Percentiles rank a stretch among this genome's conserved stretches.
Evolutionary conservation across 2,888 invertebrate species (phyloP).

Genomic region (Drosophila robusta): DNA sequence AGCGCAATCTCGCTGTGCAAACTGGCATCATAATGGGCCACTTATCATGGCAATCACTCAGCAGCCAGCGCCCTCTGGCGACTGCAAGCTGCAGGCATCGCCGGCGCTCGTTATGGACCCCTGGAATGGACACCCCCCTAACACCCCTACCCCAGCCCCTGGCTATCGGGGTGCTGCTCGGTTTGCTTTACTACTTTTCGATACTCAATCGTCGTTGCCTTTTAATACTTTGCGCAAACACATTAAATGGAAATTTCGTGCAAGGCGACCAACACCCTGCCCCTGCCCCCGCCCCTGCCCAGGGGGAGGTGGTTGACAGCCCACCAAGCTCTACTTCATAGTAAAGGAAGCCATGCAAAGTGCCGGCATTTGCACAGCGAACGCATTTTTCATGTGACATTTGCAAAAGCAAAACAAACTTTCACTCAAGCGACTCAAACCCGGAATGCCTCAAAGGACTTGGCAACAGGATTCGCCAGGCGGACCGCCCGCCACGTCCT

Average conservation of each 20-base stretch:
- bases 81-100: slow-evolving; percentile 52
- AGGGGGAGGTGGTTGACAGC: not conserved
- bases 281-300: not conserved
- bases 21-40: slow-evolving; percentile 81
- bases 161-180: slow-evolving; percentile 36
- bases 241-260: slow-evolving; percentile 78
- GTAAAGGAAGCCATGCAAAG: slow-evolving; percentile 63
- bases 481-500: slow-evolving; percentile 28
- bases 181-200: slow-evolving; percentile 77
- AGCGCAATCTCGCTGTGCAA: slow-evolving; percentile 79
- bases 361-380: slow-evolving; percentile 72
- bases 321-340: not conserved
- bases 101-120: slow-evolving; percentile 31
- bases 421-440: slow-evolving; percentile 52
- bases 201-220: slow-evolving; percentile 81
- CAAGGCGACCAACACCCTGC: slow-evolving; percentile 53
- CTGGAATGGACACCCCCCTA: slow-evolving; percentile 28
- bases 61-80: slow-evolving; percentile 63
- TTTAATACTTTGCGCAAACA: slow-evolving; percentile 76
- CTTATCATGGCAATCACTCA: slow-evolving; percentile 82
- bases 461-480: slow-evolving; percentile 28
- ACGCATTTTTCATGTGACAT: slow-evolving; percentile 81
- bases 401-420: slow-evolving; percentile 76
- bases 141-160: not conserved
- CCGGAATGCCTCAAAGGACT: slow-evolving; percentile 46